Conservation (phyloP, 2,888 invertebrate genomes). For the Parnassius glacialis region DNA sequence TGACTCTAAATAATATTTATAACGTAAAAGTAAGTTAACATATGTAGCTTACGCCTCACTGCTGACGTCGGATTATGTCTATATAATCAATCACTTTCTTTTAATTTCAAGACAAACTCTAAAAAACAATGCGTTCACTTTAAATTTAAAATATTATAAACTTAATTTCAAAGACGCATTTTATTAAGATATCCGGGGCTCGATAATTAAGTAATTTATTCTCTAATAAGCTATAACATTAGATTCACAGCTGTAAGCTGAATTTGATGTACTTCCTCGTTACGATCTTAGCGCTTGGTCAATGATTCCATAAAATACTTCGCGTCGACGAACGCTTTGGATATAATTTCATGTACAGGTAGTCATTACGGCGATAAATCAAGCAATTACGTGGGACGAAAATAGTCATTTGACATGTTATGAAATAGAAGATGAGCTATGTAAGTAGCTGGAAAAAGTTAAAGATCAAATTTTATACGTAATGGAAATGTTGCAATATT, state of each 20-base stretch:
- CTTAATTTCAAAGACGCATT: no score
- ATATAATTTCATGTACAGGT: slow-evolving; percentile 9
- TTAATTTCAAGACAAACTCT: no score
- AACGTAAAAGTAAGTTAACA: no score
- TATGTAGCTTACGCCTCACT: no score
- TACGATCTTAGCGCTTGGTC: neutral
- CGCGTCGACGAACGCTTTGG: slow-evolving; percentile 2
- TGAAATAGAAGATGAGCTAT: slow-evolving; percentile 23
- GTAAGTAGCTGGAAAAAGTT: slow-evolving; percentile 18
- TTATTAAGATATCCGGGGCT: neutral
- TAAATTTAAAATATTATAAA: no score
- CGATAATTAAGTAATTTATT: slow-evolving; percentile 1
- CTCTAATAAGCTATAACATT: neutral
- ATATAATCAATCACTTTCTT: no score
- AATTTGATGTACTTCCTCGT: slow-evolving; percentile 7
- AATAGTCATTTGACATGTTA: slow-evolving; percentile 22
- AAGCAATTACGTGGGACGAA: slow-evolving; percentile 21
- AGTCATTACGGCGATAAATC: slow-evolving; percentile 23
- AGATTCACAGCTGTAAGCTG: neutral
- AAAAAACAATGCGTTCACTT: no score
- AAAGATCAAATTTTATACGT: slow-evolving; percentile 25
- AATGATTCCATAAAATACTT: slow-evolving; percentile 6
- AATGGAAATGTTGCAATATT: slow-evolving; percentile 19
- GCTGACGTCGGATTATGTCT: no score
- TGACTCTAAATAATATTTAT: no score